Evolutionary conservation across 2,888 invertebrate species (phyloP), one percentile per base, ranked within the genome.

Genomic region (Drosophila sordidapex): DNA sequence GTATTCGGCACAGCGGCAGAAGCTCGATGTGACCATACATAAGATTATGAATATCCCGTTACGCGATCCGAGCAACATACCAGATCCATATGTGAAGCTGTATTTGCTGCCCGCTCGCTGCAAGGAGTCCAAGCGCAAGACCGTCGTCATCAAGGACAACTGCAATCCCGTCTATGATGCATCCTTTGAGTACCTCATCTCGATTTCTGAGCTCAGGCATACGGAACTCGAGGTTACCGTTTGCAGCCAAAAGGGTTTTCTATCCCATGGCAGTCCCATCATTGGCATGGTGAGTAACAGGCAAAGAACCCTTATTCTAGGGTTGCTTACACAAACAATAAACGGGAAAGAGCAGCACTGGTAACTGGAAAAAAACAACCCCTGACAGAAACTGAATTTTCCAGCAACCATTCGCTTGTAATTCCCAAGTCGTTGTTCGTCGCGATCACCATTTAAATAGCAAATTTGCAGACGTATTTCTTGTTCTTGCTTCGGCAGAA

Each of bases 131-230:
- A 98, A 98, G 93, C 95, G 97, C 52, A 98, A 97, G 93, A 98
- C 98, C 18, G 95, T 94, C 81, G 96, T 97, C 89, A 86, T 92
- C 36, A 98, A 98, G 92, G 98, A 98, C 92, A 97, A 96, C 91
- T 97, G 98, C 90, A 97, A 97, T 94, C 98, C 98, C 0, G 95
- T 96, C 33, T 99, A 96, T 92, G 98, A 99, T 93, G 97, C 98
- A 91, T 96, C 96, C 82, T 98, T 98, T 91, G 98, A 98, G 92
- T 98, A 97, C 94, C 94, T 96, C 53, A 95, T 98, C 79, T 97
- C 97, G 1, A 95, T 96, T 81, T 96, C 96, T 2, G 98, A 98
- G 91, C 93, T 98, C 62, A 95, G 95, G 87, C 95, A 95, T 53
- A 95, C 96, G 21, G 96, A 96, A 66, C 94, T 98, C 69, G 97